Conservation (phyloP, 92 coral and sea anemone species). For the Phenganax subtilis region DNA sequence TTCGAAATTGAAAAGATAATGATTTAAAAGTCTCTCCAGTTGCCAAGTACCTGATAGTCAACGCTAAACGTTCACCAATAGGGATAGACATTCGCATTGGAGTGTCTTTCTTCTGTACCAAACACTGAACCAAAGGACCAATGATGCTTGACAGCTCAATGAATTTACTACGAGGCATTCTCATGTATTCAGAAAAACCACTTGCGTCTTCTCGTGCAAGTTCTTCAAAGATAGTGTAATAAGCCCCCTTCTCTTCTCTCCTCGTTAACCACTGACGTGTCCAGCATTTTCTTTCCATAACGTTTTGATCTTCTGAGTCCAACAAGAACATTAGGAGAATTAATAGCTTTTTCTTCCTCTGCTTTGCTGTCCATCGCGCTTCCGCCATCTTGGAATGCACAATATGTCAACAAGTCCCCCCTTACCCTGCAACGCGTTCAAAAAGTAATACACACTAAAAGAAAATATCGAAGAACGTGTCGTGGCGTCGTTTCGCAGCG, state of each 20-base stretch:
- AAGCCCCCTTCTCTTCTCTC: constrained; percentile 40
- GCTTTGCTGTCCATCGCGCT: too few species aligned
- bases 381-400: too few species aligned
- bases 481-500: too few species aligned
- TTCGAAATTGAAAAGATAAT: constrained; percentile 48
- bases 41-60: constrained; percentile 38
- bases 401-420: too few species aligned
- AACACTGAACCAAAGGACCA: too few species aligned
- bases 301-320: too few species aligned
- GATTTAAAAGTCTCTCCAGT: constrained; percentile 44
- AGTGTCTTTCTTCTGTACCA: constrained; percentile 41
- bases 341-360: too few species aligned
- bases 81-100: constrained; percentile 41
- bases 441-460: too few species aligned
- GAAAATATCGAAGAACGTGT: too few species aligned
- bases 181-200: constrained; percentile 46
- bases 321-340: too few species aligned
- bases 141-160: constrained; percentile 14
- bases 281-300: too few species aligned
- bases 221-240: constrained; percentile 43
- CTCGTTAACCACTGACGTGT: constrained; percentile 38
- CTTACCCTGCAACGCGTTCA: too few species aligned
- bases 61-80: constrained; percentile 41
- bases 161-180: constrained; percentile 39
- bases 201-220: constrained; percentile 38